phyloP scores from a whole-genome alignment of 1,140 invertebrate species.

The Temnothorax curvispinosus region DNA sequence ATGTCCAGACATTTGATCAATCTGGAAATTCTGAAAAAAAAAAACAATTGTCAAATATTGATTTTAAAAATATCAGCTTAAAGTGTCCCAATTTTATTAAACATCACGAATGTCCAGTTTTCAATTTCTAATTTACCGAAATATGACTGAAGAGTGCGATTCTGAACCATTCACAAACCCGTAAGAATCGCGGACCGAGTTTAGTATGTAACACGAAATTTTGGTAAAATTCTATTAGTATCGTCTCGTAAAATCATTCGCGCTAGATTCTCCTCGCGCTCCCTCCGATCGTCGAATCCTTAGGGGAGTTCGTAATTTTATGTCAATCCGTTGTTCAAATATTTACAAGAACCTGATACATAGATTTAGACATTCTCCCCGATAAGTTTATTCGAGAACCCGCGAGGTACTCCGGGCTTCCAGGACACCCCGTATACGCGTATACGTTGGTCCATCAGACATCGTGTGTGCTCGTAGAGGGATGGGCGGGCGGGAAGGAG shows the following conservation, averaged over 20 bases:
- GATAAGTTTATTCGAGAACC: constrained; percentile 17
- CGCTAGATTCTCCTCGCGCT: background rate
- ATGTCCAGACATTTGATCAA: background rate
- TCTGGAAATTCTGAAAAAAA: background rate
- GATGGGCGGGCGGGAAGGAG: no score
- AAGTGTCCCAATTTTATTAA: background rate
- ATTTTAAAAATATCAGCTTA: background rate
- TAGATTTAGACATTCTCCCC: constrained; percentile 31
- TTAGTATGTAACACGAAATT: background rate
- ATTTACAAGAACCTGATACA: constrained; percentile 8
- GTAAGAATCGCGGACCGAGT: background rate
- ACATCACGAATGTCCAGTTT: background rate
- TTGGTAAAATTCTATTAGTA: background rate
- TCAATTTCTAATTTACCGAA: background rate
- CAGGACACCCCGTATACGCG: constrained; percentile 35
- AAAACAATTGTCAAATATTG: background rate
- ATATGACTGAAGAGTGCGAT: background rate
- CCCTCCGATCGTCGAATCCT: background rate
- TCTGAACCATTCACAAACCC: background rate
- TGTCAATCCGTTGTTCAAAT: constrained; percentile 44
- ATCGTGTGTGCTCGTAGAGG: background rate
- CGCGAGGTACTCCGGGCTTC: background rate
- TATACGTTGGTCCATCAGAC: constrained; percentile 5
- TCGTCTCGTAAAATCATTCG: constrained; percentile 5
- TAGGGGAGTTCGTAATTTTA: background rate